Percentiles rank a stretch among this genome's conserved stretches.
Evolutionary conservation across 35 echinoderm and acorn worm genomes (phyloP).

Genomic region (Apostichopus parvimensis): DNA sequence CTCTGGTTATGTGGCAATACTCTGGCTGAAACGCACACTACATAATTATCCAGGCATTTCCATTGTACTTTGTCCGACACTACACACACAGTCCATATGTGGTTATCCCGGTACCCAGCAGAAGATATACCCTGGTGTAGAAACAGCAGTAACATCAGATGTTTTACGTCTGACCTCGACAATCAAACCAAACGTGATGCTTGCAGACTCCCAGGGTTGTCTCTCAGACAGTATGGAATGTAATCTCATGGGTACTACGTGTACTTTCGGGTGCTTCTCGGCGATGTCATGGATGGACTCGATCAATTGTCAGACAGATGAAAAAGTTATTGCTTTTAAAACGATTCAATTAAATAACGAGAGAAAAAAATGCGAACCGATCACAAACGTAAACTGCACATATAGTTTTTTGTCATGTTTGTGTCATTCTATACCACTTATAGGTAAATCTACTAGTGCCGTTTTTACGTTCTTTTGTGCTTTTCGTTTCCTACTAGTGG

Average conservation of each 20-base stretch:
- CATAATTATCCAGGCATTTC: not conserved
- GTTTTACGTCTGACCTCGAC: slow-evolving; percentile 8
- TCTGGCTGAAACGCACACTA: not conserved
- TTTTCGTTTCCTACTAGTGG: no score
- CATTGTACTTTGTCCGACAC: no score
- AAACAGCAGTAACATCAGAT: not conserved
- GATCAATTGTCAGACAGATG: no score
- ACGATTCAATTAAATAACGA: no score
- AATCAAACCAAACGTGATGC: slow-evolving; percentile 7
- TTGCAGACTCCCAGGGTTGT: not conserved
- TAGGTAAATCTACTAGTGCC: no score
- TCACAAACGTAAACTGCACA: no score
- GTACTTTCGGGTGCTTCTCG: not conserved
- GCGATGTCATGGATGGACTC: not conserved
- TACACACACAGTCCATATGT: no score
- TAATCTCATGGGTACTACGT: not conserved
- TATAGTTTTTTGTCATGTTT: no score
- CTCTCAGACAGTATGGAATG: slow-evolving; percentile 15
- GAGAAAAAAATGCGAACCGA: no score
- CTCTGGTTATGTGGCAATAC: not conserved
- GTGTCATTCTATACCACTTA: no score
- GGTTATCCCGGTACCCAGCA: not conserved
- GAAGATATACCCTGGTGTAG: not conserved
- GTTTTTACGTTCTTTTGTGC: no score
- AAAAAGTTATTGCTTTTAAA: no score